A percentile compares a stretch with the other conserved stretches of the same genome.
These are phyloP conservation scores for Prunella himalayana DNA, from an alignment of 2,113 vertebrate genomes.

Conservation along the genomic window DNA sequence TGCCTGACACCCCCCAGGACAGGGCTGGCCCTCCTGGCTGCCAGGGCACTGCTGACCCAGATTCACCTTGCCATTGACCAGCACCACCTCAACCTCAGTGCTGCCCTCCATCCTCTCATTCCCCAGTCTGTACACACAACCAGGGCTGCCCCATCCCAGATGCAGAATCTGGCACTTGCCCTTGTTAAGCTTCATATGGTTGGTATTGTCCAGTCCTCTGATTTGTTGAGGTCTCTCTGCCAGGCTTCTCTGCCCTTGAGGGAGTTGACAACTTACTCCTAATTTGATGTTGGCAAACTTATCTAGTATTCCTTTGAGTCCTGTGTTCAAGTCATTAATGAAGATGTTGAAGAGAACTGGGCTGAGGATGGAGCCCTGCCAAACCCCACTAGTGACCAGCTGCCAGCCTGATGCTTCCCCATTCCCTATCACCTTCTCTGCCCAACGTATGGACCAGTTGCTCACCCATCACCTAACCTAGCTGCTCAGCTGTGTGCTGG, in stretches of 20 bases:
- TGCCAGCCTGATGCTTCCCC: neutral
- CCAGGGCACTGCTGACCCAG: neutral
- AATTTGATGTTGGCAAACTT: neutral
- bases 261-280: neutral
- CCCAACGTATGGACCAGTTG: neutral
- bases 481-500: neutral
- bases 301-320: neutral
- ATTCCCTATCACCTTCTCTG: neutral
- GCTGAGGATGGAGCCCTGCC: neutral
- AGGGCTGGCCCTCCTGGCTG: rapidly evolving
- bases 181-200: neutral
- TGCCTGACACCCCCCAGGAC: neutral
- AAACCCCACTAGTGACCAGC: neutral
- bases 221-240: neutral
- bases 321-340: neutral
- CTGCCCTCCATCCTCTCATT: neutral
- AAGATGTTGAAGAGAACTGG: neutral
- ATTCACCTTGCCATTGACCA: rapidly evolving
- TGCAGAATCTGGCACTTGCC: neutral
- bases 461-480: neutral
- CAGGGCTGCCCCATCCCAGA: neutral
- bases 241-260: neutral
- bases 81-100: neutral
- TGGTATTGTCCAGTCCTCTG: neutral
- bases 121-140: too few species aligned